A percentile compares a stretch with the other conserved stretches of the same genome.
Conservation (phyloP, 2,888 invertebrate species). For the Mongoloraphidia duomilia region DNA sequence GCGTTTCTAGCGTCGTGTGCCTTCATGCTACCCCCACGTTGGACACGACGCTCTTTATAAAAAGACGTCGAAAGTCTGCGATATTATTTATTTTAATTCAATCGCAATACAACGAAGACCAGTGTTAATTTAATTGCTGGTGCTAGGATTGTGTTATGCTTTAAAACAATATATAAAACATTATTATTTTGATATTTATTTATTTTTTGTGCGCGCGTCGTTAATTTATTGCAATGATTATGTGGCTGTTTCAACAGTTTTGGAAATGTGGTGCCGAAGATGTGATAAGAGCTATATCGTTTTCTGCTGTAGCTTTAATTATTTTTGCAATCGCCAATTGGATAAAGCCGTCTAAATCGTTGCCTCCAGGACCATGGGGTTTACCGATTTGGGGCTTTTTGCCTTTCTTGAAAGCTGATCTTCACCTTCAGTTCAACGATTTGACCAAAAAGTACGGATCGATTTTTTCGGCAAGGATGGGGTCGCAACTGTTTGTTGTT, state of each 20-base stretch:
- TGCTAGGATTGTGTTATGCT: too few species aligned
- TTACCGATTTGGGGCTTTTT: constrained; percentile 72
- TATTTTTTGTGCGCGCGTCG: background rate
- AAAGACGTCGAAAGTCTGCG: too few species aligned
- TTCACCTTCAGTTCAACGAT: constrained; percentile 64
- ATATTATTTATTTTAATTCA: too few species aligned
- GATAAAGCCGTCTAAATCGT: constrained; percentile 23
- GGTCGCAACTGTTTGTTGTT: constrained; percentile 70
- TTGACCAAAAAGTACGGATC: constrained; percentile 66
- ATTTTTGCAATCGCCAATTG: constrained; percentile 24
- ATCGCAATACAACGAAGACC: too few species aligned
- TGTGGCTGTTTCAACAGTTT: constrained; percentile 25
- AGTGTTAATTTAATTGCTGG: too few species aligned
- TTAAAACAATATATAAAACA: background rate
- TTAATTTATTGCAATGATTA: constrained; percentile 8
- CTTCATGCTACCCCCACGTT: constrained; percentile 20
- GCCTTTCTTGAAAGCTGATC: constrained; percentile 60
- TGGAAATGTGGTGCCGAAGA: constrained; percentile 24
- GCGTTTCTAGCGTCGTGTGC: constrained; percentile 12
- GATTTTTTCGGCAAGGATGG: constrained; percentile 67
- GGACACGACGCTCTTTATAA: constrained; percentile 12
- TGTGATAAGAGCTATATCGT: constrained; percentile 24
- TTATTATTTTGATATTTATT: background rate
- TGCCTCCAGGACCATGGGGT: constrained; percentile 85
- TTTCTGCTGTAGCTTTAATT: constrained; percentile 25